Evolutionary conservation across 2,888 invertebrate species (phyloP), one percentile per base, ranked within the genome.

Genomic region (Caenorhabditis panamensis): DNA sequence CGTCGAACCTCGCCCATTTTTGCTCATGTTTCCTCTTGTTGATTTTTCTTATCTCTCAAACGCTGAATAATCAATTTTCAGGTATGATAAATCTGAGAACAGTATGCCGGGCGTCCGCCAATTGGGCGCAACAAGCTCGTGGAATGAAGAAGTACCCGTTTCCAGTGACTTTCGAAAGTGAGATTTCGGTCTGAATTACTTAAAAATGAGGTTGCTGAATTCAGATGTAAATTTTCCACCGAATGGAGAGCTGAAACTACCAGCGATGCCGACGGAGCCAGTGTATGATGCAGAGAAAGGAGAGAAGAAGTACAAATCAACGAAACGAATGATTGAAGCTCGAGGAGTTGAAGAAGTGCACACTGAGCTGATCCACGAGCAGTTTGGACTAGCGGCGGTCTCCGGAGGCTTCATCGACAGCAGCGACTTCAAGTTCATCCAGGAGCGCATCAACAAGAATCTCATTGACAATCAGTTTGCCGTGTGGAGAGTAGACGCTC

Each of bases 401-500:
- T 87, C 79, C 20, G 90, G 90, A 67, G 90, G 90, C 16, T 86
- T 90, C 77, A 85, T 90, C 51, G 83, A 82, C 18, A 82, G 84
- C 24, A 82, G 83, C 53, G 88, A 88, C 53, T 88, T 88, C 84
- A 87, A 88, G 58, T 88, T 86, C 58, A 58, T 88, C 69, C 79
- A 98, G 91, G 92, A 95, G 44, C 92, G 93, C 0, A 92, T 97
- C 31, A 94, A 95, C 71, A 93, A 95, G 61, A 94, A 95, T 89
- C 93, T 98, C 89, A 94, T 96, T 87, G 92, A 93, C 22, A 94
- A 93, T 82, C 93, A 94, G 75, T 99, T 97, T 93, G 96, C 96
- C 0, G 93, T 96, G 36, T 99, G 97, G 97, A 93, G 99, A 87
- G 93, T 99, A 0, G 96, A 96, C 88, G 93, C 96, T 0, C 97